These are phyloP conservation scores for Gasterosteus aculeatus DNA, from an alignment of 2,113 vertebrate genomes.

Conservation along the genomic window DNA sequence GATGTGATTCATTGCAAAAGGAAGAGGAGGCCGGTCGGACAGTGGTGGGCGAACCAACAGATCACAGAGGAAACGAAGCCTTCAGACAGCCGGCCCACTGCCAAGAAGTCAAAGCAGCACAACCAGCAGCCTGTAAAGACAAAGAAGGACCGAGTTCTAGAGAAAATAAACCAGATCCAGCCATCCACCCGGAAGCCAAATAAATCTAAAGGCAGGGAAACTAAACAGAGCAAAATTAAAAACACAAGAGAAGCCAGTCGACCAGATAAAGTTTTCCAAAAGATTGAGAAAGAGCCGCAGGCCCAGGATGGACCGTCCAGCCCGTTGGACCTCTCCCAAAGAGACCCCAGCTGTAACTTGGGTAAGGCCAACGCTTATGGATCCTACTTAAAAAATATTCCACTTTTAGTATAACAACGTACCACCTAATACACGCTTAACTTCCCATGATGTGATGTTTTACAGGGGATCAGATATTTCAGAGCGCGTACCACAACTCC, in stretches of 20 bases:
- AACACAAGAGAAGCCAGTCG: background rate
- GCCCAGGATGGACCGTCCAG: constrained; percentile 28
- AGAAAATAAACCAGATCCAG: constrained; percentile 14
- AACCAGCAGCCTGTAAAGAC: constrained; percentile 16
- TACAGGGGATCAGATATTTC: constrained; percentile 62
- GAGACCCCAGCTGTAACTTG: constrained; percentile 27
- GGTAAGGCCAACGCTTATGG: constrained; percentile 44
- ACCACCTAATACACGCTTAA: background rate
- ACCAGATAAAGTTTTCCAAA: background rate
- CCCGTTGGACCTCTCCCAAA: constrained; percentile 32
- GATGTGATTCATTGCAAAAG: constrained; percentile 43
- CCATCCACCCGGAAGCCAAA: background rate
- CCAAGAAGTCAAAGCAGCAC: constrained; percentile 42
- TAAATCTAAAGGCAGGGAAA: constrained; percentile 35
- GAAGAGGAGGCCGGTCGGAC: constrained; percentile 56
- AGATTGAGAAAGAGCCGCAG: background rate
- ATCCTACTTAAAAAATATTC: background rate
- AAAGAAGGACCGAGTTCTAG: constrained; percentile 11
- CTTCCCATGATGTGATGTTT: constrained; percentile 11
- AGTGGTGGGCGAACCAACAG: constrained; percentile 69
- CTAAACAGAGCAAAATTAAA: constrained; percentile 4
- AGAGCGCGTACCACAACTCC: constrained; percentile 30
- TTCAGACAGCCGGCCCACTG: background rate
- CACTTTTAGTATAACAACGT: background rate
- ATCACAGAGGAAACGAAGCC: constrained; percentile 13